These are phyloP conservation scores for Drosophila cognata DNA, from an alignment of 2,888 invertebrate genomes.

Conservation along the genomic window DNA sequence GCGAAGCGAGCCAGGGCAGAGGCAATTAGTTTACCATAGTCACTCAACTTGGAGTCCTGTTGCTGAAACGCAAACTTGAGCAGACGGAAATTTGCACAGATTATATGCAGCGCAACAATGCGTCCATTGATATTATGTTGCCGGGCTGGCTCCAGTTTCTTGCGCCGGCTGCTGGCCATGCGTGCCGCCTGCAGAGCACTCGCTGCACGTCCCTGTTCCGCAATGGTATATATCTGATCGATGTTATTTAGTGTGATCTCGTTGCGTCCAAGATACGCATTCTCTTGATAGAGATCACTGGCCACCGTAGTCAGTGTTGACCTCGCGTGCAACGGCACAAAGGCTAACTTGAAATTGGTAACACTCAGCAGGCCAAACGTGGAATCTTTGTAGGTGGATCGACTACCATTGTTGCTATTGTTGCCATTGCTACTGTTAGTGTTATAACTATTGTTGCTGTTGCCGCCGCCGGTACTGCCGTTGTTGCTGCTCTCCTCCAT, in stretches of 20 bases:
- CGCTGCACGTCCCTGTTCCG: constrained; percentile 75
- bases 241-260: constrained; percentile 85
- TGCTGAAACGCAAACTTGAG: constrained; percentile 95
- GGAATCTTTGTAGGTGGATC: constrained; percentile 87
- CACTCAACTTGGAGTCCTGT: constrained; percentile 83
- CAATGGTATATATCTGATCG: constrained; percentile 84
- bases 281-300: constrained; percentile 81
- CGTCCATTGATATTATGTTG: constrained; percentile 83
- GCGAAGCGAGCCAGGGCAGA: constrained; percentile 94
- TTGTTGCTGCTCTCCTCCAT: constrained; percentile 86
- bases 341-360: constrained; percentile 96
- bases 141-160: constrained; percentile 81
- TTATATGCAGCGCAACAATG: constrained; percentile 84
- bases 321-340: constrained; percentile 87
- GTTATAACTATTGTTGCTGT: constrained; percentile 86
- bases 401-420: constrained; percentile 24
- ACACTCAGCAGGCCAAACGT: constrained; percentile 93
- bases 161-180: constrained; percentile 71
- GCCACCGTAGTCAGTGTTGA: constrained; percentile 34
- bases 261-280: constrained; percentile 82
- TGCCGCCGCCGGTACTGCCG: not conserved
- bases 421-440: constrained; percentile 86
- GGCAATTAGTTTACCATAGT: constrained; percentile 92
- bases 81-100: constrained; percentile 91
- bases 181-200: constrained; percentile 77